A percentile compares a stretch with the other conserved stretches of the same genome.
Evolutionary conservation across 2,888 invertebrate species (phyloP).

Genomic region (Cotesia congregata): DNA sequence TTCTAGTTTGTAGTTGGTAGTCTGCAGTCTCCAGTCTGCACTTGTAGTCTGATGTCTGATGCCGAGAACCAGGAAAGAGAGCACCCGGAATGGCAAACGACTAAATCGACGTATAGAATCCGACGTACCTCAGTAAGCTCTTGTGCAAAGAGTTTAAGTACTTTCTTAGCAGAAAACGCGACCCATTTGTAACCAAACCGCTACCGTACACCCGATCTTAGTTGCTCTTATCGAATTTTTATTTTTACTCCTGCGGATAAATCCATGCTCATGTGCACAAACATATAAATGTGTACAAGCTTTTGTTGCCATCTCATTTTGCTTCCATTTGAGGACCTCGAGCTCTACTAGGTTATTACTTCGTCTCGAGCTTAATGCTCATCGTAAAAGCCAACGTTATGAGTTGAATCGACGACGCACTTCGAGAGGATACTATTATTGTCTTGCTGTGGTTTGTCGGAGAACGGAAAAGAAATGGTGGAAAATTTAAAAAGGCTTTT

Average conservation of each 20-base stretch:
- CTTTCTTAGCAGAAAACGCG: slow-evolving; percentile 1
- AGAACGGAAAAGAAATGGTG: neutral
- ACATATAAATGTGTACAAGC: neutral
- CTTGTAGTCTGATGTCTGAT: too few relatives aligned
- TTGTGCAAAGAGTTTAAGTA: neutral
- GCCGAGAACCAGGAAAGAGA: neutral
- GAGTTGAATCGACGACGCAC: slow-evolving; percentile 14
- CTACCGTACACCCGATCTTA: neutral
- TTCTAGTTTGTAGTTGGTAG: neutral
- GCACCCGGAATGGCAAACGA: slow-evolving; percentile 20
- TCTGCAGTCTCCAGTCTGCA: too few relatives aligned
- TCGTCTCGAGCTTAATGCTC: neutral
- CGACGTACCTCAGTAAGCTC: neutral
- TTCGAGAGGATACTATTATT: neutral
- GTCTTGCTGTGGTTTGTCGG: neutral
- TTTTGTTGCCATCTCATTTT: neutral
- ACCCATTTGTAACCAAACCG: neutral
- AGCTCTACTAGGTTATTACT: neutral
- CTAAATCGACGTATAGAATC: neutral
- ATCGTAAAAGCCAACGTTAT: slow-evolving; percentile 23
- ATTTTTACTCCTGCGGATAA: neutral
- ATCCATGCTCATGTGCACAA: neutral
- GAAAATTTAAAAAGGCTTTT: neutral
- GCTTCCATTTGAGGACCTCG: neutral
- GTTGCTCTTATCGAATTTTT: neutral